A percentile compares a stretch with the other conserved stretches of the same genome.
phyloP scores from a whole-genome alignment of 2,797 vertebrate species.

The Hydrophis major region DNA sequence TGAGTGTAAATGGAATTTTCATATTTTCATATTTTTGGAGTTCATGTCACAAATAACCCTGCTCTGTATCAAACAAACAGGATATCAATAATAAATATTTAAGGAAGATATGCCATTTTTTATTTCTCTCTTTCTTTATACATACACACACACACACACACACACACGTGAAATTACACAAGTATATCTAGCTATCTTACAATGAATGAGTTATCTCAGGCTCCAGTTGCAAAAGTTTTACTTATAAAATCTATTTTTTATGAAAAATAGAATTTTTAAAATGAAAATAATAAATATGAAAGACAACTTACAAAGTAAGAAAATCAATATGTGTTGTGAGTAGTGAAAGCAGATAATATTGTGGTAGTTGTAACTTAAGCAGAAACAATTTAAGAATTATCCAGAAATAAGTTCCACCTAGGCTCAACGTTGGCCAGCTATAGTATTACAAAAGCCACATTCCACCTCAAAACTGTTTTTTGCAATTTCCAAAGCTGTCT shows the following conservation, averaged over 20 bases:
- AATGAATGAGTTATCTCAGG: slow-evolving; percentile 8
- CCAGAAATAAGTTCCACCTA: not conserved
- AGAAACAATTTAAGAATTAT: not conserved
- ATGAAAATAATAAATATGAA: slow-evolving; percentile 8
- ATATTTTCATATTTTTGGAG: slow-evolving; percentile 58
- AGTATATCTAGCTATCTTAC: not conserved
- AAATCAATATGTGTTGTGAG: not conserved
- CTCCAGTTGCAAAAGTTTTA: slow-evolving; percentile 15
- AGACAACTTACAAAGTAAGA: not conserved
- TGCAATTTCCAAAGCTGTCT: not conserved
- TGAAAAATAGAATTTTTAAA: not conserved
- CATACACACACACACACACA: too few relatives aligned
- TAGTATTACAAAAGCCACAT: not conserved
- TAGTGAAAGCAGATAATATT: not conserved
- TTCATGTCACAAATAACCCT: slow-evolving; percentile 48
- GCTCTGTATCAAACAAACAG: slow-evolving; percentile 19
- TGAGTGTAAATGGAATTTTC: slow-evolving; percentile 64
- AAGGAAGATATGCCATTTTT: slow-evolving; percentile 43
- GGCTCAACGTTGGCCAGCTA: not conserved
- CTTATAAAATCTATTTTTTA: not conserved
- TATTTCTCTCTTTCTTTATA: not conserved
- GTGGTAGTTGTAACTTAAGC: not conserved
- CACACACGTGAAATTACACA: slow-evolving; percentile 10
- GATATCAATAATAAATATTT: slow-evolving; percentile 58
- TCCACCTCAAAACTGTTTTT: not conserved